A percentile compares a stretch with the other conserved stretches of the same genome.
Evolutionary conservation across 2,888 invertebrate genomes (phyloP).

Genomic region (Antitype chi): DNA sequence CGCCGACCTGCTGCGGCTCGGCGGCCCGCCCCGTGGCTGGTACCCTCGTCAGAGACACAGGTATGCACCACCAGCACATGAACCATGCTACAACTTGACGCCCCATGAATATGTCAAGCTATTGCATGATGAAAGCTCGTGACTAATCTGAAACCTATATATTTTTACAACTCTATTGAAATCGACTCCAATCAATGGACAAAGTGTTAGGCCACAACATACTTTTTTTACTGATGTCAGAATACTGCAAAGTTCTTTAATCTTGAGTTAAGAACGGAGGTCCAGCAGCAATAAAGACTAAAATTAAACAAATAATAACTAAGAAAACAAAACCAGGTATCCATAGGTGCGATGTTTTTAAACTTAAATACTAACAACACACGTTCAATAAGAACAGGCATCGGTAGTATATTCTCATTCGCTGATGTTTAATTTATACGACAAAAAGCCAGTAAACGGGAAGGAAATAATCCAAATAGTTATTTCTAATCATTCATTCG

Average conservation of each 20-base stretch:
- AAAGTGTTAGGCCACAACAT: background rate
- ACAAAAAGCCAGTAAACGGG: background rate
- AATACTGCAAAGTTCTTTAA: background rate
- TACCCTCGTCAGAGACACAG: slow-evolving; percentile 94
- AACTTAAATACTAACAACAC: background rate
- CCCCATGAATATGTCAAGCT: background rate
- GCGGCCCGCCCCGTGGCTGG: slow-evolving; percentile 96
- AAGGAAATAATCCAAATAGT: background rate
- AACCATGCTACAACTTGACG: background rate
- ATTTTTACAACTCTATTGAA: background rate
- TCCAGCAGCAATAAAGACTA: background rate
- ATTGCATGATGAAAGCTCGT: background rate
- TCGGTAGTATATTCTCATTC: background rate
- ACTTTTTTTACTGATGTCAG: background rate
- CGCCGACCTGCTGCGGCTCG: slow-evolving; percentile 95
- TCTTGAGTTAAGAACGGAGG: background rate
- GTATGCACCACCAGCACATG: slow-evolving; percentile 58
- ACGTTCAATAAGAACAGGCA: background rate
- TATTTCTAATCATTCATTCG: background rate
- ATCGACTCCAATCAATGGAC: background rate
- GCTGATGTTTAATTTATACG: background rate
- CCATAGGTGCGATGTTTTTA: background rate
- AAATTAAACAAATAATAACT: background rate
- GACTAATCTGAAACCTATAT: background rate
- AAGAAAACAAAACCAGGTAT: background rate